Conservation (phyloP, 2,797 vertebrate species). For the Typhlichthys eigenmanni region DNA sequence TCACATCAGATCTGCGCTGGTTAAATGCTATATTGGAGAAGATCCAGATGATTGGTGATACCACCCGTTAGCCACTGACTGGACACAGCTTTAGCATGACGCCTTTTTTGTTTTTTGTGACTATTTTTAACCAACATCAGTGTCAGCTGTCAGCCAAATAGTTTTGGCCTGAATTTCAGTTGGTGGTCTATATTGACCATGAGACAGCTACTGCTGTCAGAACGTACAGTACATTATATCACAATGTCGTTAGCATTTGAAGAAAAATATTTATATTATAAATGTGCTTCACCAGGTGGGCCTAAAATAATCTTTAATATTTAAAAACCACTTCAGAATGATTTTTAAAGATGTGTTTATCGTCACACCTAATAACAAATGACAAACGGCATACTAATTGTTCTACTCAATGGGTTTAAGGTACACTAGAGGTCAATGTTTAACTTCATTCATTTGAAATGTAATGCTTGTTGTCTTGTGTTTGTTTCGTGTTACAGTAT, state of each 20-base stretch:
- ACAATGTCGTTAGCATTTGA: conserved; percentile 11
- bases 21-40: too few species aligned
- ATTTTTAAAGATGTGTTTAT: background rate
- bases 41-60: too few species aligned
- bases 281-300: conserved; percentile 6
- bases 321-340: background rate
- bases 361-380: background rate
- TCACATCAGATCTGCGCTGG: too few species aligned
- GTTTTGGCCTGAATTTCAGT: too few species aligned
- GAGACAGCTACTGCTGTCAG: background rate
- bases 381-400: background rate
- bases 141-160: too few species aligned
- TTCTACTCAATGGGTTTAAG: background rate
- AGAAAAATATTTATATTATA: background rate
- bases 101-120: too few species aligned
- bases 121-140: too few species aligned
- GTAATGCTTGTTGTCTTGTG: background rate
- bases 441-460: background rate
- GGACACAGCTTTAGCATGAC: too few species aligned
- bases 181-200: too few species aligned
- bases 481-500: background rate
- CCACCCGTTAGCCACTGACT: too few species aligned
- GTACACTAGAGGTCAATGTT: background rate
- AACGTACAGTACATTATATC: background rate
- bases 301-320: background rate